phyloP scores from a whole-genome alignment of 1,140 invertebrate species.

The Drosophila littoralis region DNA sequence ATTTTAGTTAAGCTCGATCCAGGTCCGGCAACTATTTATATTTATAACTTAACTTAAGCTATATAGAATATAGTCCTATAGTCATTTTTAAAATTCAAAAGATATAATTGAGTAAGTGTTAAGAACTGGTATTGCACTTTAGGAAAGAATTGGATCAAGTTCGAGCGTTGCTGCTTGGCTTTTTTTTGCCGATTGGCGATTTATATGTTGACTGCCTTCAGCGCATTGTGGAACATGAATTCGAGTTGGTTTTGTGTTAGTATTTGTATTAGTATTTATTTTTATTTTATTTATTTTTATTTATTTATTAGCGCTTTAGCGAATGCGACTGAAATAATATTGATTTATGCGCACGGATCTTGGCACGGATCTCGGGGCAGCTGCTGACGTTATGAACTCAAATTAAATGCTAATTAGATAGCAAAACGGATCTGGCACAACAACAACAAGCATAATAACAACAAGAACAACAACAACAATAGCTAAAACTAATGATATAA shows the following conservation, averaged over 20 bases:
- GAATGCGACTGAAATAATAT: conserved; percentile 45
- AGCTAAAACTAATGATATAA: conserved; percentile 53
- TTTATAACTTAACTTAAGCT: too few species aligned
- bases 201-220: conserved; percentile 45
- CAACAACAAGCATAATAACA: conserved; percentile 1
- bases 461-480: background rate
- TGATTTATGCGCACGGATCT: conserved; percentile 80
- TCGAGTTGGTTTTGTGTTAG: conserved; percentile 19
- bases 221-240: conserved; percentile 32
- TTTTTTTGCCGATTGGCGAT: conserved; percentile 19
- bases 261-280: background rate
- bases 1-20: too few species aligned
- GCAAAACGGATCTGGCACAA: conserved; percentile 67
- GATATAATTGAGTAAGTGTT: conserved; percentile 13
- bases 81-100: background rate
- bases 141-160: conserved; percentile 71
- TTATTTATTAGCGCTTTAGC: conserved; percentile 2
- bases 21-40: too few species aligned
- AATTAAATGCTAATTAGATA: conserved; percentile 70
- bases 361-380: conserved; percentile 48
- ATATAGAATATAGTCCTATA: background rate
- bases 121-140: conserved; percentile 58
- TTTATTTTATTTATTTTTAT: background rate
- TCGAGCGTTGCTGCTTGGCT: conserved; percentile 37
- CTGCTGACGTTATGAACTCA: conserved; percentile 33